These are phyloP conservation scores for Alligator sinensis DNA, from an alignment of 2,113 vertebrate species.

Conservation along the genomic window DNA sequence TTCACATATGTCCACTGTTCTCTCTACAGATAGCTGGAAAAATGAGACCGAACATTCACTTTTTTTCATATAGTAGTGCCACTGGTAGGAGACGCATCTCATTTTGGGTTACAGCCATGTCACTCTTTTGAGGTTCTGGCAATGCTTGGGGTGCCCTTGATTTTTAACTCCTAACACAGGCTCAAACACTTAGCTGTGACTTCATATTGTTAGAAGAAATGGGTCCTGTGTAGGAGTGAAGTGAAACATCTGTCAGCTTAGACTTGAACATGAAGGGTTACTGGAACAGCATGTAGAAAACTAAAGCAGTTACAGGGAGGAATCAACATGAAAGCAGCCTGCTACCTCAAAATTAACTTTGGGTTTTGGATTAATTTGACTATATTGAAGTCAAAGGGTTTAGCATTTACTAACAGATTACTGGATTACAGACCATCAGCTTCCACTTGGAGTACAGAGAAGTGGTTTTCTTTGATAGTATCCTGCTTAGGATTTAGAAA, in stretches of 20 bases:
- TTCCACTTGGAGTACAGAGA: neutral
- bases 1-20: too few relatives aligned
- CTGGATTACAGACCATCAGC: neutral
- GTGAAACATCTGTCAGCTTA: fast-evolving
- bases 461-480: neutral
- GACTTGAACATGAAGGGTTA: neutral
- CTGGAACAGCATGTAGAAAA: neutral
- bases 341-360: neutral
- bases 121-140: neutral
- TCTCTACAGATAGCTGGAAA: too few relatives aligned
- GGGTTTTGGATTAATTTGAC: too few relatives aligned
- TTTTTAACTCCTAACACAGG: neutral
- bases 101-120: neutral
- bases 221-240: fast-evolving
- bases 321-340: fast-evolving
- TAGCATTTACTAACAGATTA: too few relatives aligned
- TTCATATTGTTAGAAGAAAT: neutral
- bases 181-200: neutral
- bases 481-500: neutral
- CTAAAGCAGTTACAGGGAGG: neutral
- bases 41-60: too few relatives aligned
- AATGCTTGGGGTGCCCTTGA: too few relatives aligned
- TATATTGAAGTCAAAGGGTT: too few relatives aligned
- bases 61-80: too few relatives aligned
- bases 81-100: neutral